These are phyloP conservation scores for Harmothoe impar DNA, from an alignment of 2,888 invertebrate genomes.

Conservation along the genomic window DNA sequence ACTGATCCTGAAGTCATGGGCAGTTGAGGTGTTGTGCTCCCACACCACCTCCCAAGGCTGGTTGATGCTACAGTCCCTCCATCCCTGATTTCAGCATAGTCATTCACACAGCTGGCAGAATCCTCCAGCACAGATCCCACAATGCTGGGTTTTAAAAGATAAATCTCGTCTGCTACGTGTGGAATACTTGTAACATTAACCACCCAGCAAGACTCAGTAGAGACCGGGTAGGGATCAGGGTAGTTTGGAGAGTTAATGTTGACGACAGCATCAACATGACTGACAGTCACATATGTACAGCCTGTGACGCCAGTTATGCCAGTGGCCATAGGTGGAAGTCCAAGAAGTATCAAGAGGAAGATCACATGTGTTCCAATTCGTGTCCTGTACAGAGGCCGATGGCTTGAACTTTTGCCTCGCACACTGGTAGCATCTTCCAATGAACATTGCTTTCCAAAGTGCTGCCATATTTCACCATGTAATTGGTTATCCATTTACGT, in stretches of 20 bases:
- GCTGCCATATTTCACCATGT: no score
- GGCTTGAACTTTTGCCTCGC: no score
- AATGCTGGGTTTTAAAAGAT: not conserved
- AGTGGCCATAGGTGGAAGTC: no score
- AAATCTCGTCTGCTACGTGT: slow-evolving; percentile 20
- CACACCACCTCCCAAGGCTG: slow-evolving; percentile 19
- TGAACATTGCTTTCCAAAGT: no score
- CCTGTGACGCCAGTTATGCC: not conserved
- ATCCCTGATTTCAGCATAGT: slow-evolving; percentile 45
- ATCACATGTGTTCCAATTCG: no score
- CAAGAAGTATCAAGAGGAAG: no score
- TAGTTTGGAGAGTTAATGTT: not conserved
- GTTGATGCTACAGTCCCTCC: not conserved
- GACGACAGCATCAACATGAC: not conserved
- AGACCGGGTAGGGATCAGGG: not conserved
- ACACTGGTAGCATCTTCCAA: no score
- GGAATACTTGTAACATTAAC: not conserved
- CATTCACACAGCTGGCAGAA: not conserved
- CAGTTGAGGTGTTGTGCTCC: not conserved
- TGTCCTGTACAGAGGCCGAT: no score
- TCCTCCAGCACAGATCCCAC: not conserved
- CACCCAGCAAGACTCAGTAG: not conserved
- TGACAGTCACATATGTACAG: not conserved
- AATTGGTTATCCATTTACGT: no score
- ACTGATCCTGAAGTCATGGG: not conserved